Conservation (phyloP, 2,113 vertebrate species). For the Chrysemys picta region DNA sequence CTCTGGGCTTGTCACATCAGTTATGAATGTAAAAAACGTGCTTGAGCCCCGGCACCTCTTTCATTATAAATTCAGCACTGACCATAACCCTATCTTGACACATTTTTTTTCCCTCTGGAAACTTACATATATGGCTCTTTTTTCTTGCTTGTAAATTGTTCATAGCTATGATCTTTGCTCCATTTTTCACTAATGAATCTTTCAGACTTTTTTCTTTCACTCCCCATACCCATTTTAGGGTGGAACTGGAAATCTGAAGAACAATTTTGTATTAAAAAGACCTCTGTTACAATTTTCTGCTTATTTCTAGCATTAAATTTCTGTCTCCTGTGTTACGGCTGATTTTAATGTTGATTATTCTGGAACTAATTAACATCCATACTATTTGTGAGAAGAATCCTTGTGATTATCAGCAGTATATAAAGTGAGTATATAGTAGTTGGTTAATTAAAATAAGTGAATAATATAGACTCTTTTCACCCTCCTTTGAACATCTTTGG, state of each 20-base stretch:
- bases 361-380: constrained; percentile 73
- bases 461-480: background rate
- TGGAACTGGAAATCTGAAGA: background rate
- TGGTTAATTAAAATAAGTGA: background rate
- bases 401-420: constrained; percentile 71
- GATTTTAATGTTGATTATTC: constrained; percentile 65
- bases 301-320: constrained; percentile 68
- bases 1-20: too few relatives aligned
- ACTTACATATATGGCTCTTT: background rate
- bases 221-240: background rate
- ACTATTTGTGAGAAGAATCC: constrained; percentile 46
- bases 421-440: constrained; percentile 76
- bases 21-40: too few relatives aligned
- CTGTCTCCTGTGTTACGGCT: constrained; percentile 71
- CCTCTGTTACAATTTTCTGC: background rate
- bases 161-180: background rate
- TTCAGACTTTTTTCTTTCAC: accelerated
- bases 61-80: too few relatives aligned
- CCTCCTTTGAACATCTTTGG: background rate
- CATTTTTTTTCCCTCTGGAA: background rate
- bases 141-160: accelerated
- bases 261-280: background rate
- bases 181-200: background rate
- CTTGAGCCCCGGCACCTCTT: too few relatives aligned
- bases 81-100: background rate